Base-by-base conservation (phyloP, 2,797 vertebrate species). In the Garrulus glandarius region DNA sequence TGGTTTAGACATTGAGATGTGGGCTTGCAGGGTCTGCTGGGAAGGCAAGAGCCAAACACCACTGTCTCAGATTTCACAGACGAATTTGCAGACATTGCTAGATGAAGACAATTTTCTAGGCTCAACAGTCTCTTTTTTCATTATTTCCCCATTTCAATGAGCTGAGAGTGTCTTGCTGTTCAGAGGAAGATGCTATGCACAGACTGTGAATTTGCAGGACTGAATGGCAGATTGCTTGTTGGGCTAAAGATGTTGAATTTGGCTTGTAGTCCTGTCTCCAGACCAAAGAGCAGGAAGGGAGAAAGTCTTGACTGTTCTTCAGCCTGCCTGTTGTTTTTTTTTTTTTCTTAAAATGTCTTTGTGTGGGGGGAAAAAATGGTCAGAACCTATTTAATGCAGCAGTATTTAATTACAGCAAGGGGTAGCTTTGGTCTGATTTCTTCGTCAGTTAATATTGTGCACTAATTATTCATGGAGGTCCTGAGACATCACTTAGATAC, bases 391-490 rank as follows among this genome's bases (percentile, higher is more conserved):
- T 79, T 94, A 87, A 65, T 77, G n/a, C 13, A 55, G 20, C 34
- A 64, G 5, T 61, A 70, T 82, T 87, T 95, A 95, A 94, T 76
- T 93, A 93, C 83, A 89, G 34, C 9, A 92, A 88, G 30, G 27
- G 0, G 0, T 57, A 75, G 13, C 26, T 92, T 95, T 3, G 3
- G 47, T 79, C 59, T 43, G 68, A 81, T 84, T 91, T 93, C 41
- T 88, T 94, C 87, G 29, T 53, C 84, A 77, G 56, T 87, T 92
- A 92, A 95, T 74, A 89, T 41, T 50, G 63, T 64, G 10, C 56
- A 50, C 81, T 95, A 92, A 95, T 93, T 95, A 85, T 67, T 94
- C 84, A 93, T 93, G 86, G 89, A 91, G 61, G 63, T 82, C 52
- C 41, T 80, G 44, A 92, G 79, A 85, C 46, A 49, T 85, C 56